Conservation (phyloP, 2,888 invertebrate species). For the Colostygia pectinataria region DNA sequence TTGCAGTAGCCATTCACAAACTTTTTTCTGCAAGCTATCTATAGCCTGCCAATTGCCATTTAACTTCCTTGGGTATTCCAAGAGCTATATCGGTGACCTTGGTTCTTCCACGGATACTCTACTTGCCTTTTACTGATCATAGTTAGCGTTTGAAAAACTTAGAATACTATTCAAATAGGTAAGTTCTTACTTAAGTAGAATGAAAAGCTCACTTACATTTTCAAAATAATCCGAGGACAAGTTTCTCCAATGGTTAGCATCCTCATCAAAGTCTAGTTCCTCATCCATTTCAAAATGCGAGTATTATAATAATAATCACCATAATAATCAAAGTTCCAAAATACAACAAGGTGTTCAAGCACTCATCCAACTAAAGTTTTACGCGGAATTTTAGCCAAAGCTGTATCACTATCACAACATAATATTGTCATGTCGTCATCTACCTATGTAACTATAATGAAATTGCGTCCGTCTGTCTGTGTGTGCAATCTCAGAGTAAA, state of each 20-base stretch:
- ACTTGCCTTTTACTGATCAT: no score
- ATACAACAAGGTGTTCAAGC: slow-evolving; percentile 4
- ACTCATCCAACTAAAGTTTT: background rate
- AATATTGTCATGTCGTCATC: no score
- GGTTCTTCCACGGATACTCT: no score
- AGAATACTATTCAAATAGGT: no score
- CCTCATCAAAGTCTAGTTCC: slow-evolving; percentile 38
- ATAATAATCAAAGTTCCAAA: slow-evolving; percentile 5
- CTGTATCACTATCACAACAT: background rate
- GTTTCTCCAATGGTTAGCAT: slow-evolving; percentile 40
- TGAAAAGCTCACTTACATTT: slow-evolving; percentile 45
- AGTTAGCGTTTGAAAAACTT: no score
- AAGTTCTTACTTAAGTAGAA: no score
- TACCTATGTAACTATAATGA: background rate
- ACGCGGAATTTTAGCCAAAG: background rate
- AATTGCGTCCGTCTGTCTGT: background rate
- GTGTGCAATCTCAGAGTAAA: background rate
- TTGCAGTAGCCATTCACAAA: no score
- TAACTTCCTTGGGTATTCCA: no score
- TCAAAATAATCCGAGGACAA: slow-evolving; percentile 55
- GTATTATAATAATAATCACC: slow-evolving; percentile 5
- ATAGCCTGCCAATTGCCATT: no score
- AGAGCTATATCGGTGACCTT: no score
- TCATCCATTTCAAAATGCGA: slow-evolving; percentile 37
- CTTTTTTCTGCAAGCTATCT: no score